Evolutionary conservation across 2,797 vertebrate genomes (phyloP), one percentile per base, ranked within the genome.

Genomic region (Sebastes minor): DNA sequence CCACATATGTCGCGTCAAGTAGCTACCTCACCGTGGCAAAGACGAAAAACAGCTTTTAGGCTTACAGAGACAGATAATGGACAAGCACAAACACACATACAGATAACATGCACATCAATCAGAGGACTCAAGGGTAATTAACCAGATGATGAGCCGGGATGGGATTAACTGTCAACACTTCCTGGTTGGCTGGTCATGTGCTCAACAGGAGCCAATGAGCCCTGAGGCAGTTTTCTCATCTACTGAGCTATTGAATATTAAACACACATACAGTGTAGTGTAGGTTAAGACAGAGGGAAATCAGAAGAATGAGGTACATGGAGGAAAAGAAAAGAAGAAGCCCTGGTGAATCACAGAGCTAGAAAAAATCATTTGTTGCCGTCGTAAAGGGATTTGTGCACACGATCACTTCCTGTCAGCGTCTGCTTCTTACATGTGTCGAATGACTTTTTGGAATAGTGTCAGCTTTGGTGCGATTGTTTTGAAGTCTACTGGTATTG

Each of bases 81-180:
- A 76, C 49, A 27, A 9, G 42, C 35, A 71, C 16, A 68, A 32
- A 60, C 78, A 71, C 78, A 71, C 20, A 56, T 2, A 66, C 57
- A 73, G 66, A 79, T 49, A 10, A 74, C 27, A 60, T 8, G 25
- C 27, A 57, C 67, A 76, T 82, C 74, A 70, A 68, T 88, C 74
- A 78, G 9, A 76, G 23, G 23, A 67, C 74, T 71, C 33, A 25
- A 25, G 71, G 53, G 78, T 80, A 89, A 90, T 89, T 90, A 87
- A 60, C 69, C 62, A 80, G 80, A 90, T 82, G 80, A 91, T 83
- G 82, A 88, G 86, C 68, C 8, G 7, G 59, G 25, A 7, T 74
- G 76, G 78, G 81, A 93, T 88, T 77, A 88, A 82, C 76, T 81
- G 86, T 89, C 87, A 84, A 71, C 79, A 67, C 71, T 82, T 84